A percentile compares a stretch with the other conserved stretches of the same genome.
These are phyloP conservation scores for Laticauda colubrina DNA, from an alignment of 2,113 vertebrate species.

Conservation along the genomic window DNA sequence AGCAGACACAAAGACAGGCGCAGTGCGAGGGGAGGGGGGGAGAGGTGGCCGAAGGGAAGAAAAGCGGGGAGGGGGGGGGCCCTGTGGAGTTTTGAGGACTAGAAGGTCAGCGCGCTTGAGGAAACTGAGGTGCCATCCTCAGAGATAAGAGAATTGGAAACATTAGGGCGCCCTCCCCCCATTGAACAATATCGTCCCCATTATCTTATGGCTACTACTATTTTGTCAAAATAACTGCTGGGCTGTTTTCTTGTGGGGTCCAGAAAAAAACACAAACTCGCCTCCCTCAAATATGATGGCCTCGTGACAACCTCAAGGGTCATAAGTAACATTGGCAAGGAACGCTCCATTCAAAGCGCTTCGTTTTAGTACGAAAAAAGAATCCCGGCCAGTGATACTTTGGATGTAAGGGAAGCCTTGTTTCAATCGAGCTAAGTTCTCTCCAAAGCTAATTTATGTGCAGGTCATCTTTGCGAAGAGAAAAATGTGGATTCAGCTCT, in stretches of 20 bases:
- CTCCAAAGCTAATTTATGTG: not conserved
- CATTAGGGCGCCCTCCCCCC: constrained; percentile 29
- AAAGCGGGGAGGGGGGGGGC: not conserved
- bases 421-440: not conserved
- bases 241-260: constrained; percentile 32
- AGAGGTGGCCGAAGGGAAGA: constrained; percentile 42
- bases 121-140: constrained; percentile 66
- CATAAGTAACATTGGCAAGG: not conserved
- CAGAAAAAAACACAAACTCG: not conserved
- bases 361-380: not conserved
- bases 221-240: constrained; percentile 13
- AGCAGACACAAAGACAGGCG: constrained; percentile 81
- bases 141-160: constrained; percentile 40
- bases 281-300: not conserved
- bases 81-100: constrained; percentile 57
- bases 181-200: not conserved
- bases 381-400: not conserved
- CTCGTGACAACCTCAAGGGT: constrained; percentile 4
- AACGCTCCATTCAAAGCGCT: too few relatives aligned
- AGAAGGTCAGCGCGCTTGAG: constrained; percentile 70
- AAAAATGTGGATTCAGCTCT: not conserved
- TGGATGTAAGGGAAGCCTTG: not conserved
- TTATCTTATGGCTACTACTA: not conserved
- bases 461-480: not conserved
- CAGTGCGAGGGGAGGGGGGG: constrained; percentile 60